These are phyloP conservation scores for Terebella lapidaria DNA, from an alignment of 2,888 invertebrate genomes.

Conservation along the genomic window DNA sequence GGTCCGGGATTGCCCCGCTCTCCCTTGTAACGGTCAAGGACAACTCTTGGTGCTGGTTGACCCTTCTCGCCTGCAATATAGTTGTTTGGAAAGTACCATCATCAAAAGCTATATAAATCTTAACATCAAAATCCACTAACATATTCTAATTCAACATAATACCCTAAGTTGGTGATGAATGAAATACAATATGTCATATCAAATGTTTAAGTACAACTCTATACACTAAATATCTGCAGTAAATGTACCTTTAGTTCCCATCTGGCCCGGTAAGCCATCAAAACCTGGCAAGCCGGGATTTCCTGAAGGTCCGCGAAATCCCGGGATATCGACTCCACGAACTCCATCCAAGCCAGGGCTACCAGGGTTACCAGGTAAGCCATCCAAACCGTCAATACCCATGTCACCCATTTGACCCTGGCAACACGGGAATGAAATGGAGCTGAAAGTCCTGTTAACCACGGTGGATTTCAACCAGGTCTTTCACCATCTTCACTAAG, in stretches of 20 bases:
- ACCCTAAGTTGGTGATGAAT: too few relatives aligned
- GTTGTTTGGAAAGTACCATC: neutral
- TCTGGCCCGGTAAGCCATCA: neutral
- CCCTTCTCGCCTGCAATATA: neutral
- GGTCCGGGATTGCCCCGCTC: constrained; percentile 3
- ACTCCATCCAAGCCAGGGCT: constrained; percentile 22
- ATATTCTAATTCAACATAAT: too few relatives aligned
- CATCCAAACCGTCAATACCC: constrained; percentile 2
- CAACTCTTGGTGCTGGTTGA: neutral
- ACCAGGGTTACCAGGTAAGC: constrained; percentile 3
- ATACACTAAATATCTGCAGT: too few relatives aligned
- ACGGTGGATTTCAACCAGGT: too few relatives aligned
- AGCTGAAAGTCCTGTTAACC: too few relatives aligned
- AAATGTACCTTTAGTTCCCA: neutral
- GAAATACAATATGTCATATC: too few relatives aligned
- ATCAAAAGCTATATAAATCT: too few relatives aligned
- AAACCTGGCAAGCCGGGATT: neutral
- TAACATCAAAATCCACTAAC: too few relatives aligned
- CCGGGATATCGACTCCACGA: constrained; percentile 20
- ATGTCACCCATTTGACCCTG: constrained; percentile 6
- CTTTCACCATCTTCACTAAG: constrained; percentile 1
- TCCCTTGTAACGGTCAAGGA: neutral
- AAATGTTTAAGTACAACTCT: too few relatives aligned
- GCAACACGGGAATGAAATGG: too few relatives aligned
- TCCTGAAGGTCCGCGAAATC: neutral